Evolutionary conservation across 2,888 invertebrate genomes (phyloP).

Genomic region (Syrphus vitripennis): DNA sequence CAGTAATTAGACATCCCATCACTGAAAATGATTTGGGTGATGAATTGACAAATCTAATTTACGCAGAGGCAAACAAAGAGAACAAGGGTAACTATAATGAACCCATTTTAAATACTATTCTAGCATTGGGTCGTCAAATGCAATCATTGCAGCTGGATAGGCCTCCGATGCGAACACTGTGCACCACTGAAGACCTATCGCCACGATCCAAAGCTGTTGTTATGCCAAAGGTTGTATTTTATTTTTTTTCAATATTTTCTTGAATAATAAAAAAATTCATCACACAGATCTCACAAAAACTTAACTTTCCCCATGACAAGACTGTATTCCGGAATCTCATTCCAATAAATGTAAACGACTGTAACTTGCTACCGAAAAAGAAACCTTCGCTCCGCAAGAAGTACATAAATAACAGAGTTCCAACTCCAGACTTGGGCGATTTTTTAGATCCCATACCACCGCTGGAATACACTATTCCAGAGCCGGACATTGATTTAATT

Average conservation of each 20-base stretch:
- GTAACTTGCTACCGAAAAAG: slow-evolving; percentile 71
- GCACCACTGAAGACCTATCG: slow-evolving; percentile 62
- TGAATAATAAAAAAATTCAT: not conserved
- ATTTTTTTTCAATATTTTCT: not conserved
- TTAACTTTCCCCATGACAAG: slow-evolving; percentile 75
- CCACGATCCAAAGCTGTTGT: slow-evolving; percentile 74
- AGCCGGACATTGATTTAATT: slow-evolving; percentile 73
- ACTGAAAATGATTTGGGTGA: slow-evolving; percentile 35
- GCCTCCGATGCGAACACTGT: not conserved
- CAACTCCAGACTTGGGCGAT: slow-evolving; percentile 74
- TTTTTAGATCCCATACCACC: slow-evolving; percentile 74
- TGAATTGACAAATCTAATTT: slow-evolving; percentile 24
- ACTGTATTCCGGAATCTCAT: slow-evolving; percentile 76
- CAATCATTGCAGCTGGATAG: slow-evolving; percentile 60
- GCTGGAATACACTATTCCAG: slow-evolving; percentile 72
- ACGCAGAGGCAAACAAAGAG: slow-evolving; percentile 41
- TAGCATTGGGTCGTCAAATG: slow-evolving; percentile 72
- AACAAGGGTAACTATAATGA: slow-evolving; percentile 64
- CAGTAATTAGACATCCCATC: slow-evolving; percentile 55
- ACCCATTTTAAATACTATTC: slow-evolving; percentile 74
- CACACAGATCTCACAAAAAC: slow-evolving; percentile 75
- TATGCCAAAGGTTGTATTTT: slow-evolving; percentile 73
- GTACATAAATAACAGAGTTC: slow-evolving; percentile 57
- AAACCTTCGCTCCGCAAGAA: slow-evolving; percentile 58
- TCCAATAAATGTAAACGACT: slow-evolving; percentile 77